Base-by-base conservation (phyloP, 2,113 vertebrate genomes). In the Peucedramus taeniatus region DNA sequence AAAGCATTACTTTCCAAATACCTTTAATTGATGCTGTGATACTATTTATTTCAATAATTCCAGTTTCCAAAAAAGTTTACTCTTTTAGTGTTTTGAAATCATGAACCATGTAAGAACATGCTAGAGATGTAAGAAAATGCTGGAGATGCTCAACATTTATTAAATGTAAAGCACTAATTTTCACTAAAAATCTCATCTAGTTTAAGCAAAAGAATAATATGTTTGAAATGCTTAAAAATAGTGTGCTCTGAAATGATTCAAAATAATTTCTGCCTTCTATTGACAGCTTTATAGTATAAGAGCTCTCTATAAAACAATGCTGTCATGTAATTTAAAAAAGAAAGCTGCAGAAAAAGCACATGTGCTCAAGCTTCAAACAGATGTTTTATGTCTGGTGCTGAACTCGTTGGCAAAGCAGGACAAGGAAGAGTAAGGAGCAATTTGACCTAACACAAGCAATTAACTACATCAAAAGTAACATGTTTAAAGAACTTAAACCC, bases 381-480 rank as follows among this genome's bases (percentile, higher is more conserved):
- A 44, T 39, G 40, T 51, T 90, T 78, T 75, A 81, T 28, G 47
- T 22, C 59, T 82, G 80, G 19, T 33, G n/a, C 60, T 60, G 72
- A 66, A 64, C 20, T 30, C 65, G 14, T 13, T 71, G 30, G 44
- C 28, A 96, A 94, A 95, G 44, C 21, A 85, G 89, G 91, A 66
- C 54, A 79, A 72, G 1, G 26, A 84, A 77, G 57, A 96, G n/a
- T 18, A 23, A 66, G 37, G 56, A 68, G n/a, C 70, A 96, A 87
- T 77, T 61, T 90, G 84, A 97, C 39, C 71, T 85, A 97, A 95
- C 79, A 59, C 53, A 56, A 94, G 65, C 28, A 72, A 97, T 92
- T 93, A 93, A 80, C 64, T 70, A 68, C 77, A 91, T 68, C 37
- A 88, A 96, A 97, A 97, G 78, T 88, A 93, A 96, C 39, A 59